Evolutionary conservation across 2,113 vertebrate genomes (phyloP), one percentile per base, ranked within the genome.

Genomic region (Pollimyrus isidori): DNA sequence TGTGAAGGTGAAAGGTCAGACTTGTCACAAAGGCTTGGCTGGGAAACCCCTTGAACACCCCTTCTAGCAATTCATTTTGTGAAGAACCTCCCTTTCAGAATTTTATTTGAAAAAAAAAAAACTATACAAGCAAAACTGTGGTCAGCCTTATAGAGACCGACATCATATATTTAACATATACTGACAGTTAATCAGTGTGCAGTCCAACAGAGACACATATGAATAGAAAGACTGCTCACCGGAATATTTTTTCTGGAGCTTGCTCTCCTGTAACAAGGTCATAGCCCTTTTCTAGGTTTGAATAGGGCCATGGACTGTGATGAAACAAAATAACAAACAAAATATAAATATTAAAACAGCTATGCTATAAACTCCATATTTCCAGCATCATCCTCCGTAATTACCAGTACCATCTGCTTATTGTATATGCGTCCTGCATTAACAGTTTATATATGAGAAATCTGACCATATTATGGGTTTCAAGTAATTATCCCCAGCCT

Each of bases 191-290:
- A 52, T 35, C 26, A 86, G 26, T 35, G 48, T 52, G 85, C 23
- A 53, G 26, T 53, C 26, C 50, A 53, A 49, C 58, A 52, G 26
- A 52, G 17, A 49, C 35, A 45, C 76, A 23, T n/a, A 80, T 21
- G 76, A 69, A 48, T 49, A 62, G 50, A 53, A 30, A 82, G 65
- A 92, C 4, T 62, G 11, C 95, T 95, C 95, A 99, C 98, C 98
- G 98, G 96, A 99, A 98, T 89, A 99, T 99, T 93, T 97, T 99
- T 94, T 99, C 98, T 0, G 98, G 98, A 0, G 98, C 97, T 93
- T 99, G 98, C 90, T 98, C 97, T 82, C 98, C 98, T 0, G 98
- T 99, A 89, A 99, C 98, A 93, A 99, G 93, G 93, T 99, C 98
- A 0, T 99, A 99, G 50, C 98, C 98, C 85, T 97, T 96, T 92